Percentiles rank a stretch among this genome's conserved stretches.
Evolutionary conservation across 1,140 invertebrate species (phyloP).

Genomic region (Drosophila nigrodunni): DNA sequence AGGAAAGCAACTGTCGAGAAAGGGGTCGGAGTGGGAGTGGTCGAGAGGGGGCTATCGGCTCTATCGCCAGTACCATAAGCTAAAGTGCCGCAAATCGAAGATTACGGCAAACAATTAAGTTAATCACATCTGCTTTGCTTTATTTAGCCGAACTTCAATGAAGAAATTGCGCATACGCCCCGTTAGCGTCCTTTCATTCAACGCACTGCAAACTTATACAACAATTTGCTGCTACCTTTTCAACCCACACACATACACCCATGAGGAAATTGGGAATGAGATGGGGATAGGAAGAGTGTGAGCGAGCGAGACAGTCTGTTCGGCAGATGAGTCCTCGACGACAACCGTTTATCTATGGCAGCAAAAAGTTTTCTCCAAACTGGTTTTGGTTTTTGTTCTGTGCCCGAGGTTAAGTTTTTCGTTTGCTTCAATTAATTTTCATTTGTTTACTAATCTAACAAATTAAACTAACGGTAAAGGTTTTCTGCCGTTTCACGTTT

Average conservation of each 20-base stretch:
- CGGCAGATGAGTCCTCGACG: slow-evolving; percentile 38
- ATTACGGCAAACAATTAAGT: slow-evolving; percentile 75
- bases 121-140: slow-evolving; percentile 73
- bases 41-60: too few relatives aligned
- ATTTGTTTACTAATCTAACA: slow-evolving; percentile 84
- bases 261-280: background rate
- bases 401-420: slow-evolving; percentile 78
- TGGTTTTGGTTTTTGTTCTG: background rate
- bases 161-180: slow-evolving; percentile 66
- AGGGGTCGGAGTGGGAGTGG: background rate
- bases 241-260: slow-evolving; percentile 7
- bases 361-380: slow-evolving; percentile 58
- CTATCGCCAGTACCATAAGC: background rate
- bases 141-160: slow-evolving; percentile 42
- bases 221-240: slow-evolving; percentile 71
- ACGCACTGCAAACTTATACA: slow-evolving; percentile 52
- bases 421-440: slow-evolving; percentile 84
- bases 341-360: slow-evolving; percentile 72
- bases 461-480: slow-evolving; percentile 79
- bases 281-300: background rate
- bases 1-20: background rate
- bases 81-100: slow-evolving; percentile 58
- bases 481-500: slow-evolving; percentile 8
- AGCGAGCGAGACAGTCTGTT: background rate
- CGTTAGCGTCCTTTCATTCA: slow-evolving; percentile 23